These are phyloP conservation scores for Sorex araneus DNA, from an alignment of 2,113 vertebrate genomes.

Conservation along the genomic window DNA sequence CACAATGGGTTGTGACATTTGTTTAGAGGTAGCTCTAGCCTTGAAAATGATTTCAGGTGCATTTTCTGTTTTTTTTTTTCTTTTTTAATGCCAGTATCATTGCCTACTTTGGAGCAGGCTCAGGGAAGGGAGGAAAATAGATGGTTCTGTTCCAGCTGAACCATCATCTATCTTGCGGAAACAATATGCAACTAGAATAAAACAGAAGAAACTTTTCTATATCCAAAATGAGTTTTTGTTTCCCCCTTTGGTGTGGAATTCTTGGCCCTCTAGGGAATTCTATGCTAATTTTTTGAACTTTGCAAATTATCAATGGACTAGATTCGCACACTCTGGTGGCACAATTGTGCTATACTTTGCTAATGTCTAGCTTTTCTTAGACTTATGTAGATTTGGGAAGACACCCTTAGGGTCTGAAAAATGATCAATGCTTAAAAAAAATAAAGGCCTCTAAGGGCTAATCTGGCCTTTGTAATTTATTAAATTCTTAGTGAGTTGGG, in stretches of 20 bases:
- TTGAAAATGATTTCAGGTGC: background rate
- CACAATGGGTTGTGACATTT: background rate
- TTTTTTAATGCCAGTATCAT: background rate
- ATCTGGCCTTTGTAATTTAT: background rate
- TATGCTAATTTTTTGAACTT: slow-evolving; percentile 27
- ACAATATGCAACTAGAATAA: background rate
- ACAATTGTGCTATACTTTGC: background rate
- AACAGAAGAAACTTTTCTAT: slow-evolving; percentile 6
- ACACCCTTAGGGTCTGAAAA: background rate
- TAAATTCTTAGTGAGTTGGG: background rate
- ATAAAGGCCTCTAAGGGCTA: slow-evolving; percentile 18
- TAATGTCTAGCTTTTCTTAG: background rate
- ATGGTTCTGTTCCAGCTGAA: background rate
- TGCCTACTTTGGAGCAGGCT: slow-evolving; percentile 17
- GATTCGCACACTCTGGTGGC: background rate
- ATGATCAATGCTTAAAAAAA: slow-evolving; percentile 22
- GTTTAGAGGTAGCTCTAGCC: background rate
- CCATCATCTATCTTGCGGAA: background rate
- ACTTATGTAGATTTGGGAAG: slow-evolving; percentile 4
- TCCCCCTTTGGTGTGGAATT: slow-evolving; percentile 30
- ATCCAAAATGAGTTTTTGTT: background rate
- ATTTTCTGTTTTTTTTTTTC: slow-evolving; percentile 32
- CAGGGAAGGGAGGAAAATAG: background rate
- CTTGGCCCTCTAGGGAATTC: background rate
- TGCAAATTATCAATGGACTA: background rate